Evolutionary conservation across 2,113 vertebrate species (phyloP).

Genomic region (Ptilorrhoa leucosticta): DNA sequence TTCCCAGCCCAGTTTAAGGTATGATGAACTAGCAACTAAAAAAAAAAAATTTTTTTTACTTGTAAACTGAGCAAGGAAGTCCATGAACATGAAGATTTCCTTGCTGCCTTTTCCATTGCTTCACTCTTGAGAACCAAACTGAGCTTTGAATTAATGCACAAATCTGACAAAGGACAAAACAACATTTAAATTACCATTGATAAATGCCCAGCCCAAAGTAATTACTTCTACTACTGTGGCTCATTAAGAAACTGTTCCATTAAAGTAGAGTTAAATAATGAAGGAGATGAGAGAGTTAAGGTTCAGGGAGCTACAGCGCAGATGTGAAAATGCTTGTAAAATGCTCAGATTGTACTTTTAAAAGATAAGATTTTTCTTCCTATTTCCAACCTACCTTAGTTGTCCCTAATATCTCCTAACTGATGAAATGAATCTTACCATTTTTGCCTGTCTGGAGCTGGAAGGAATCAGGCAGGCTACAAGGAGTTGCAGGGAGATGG

Average conservation of each 20-base stretch:
- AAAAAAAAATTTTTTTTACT: not conserved
- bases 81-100: not conserved
- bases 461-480: not conserved
- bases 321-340: not conserved
- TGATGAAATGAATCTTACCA: not conserved
- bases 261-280: constrained; percentile 41
- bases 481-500: not conserved
- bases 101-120: not conserved
- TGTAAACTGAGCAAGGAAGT: not conserved
- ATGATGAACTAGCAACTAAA: not conserved
- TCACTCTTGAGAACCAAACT: not conserved
- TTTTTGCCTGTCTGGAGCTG: not conserved
- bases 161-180: constrained; percentile 17
- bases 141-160: not conserved
- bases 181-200: not conserved
- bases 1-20: not conserved
- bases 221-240: not conserved
- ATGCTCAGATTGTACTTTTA: not conserved
- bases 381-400: not conserved
- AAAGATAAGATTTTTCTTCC: not conserved
- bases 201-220: constrained; percentile 9
- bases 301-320: not conserved
- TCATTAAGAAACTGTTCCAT: constrained; percentile 18
- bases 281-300: constrained; percentile 11
- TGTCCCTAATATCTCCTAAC: not conserved